Conservation (phyloP, 2,888 invertebrate species). For the Seladonia tumulorum region DNA sequence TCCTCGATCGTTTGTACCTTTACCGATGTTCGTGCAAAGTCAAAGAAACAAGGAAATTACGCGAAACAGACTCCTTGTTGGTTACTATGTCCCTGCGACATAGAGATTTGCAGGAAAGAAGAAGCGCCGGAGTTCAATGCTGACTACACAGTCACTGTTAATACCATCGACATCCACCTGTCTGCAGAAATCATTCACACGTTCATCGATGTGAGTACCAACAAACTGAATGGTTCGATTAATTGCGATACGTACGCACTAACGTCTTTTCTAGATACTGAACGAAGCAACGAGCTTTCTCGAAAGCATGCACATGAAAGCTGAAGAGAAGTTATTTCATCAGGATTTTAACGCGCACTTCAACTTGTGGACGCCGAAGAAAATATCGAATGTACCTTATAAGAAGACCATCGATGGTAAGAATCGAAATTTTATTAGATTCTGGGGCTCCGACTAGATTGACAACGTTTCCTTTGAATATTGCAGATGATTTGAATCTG, state of each 20-base stretch:
- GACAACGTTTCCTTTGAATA: not conserved
- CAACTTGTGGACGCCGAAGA: constrained; percentile 90
- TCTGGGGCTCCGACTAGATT: not conserved
- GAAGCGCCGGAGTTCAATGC: constrained; percentile 88
- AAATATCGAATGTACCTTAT: constrained; percentile 84
- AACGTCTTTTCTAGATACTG: constrained; percentile 83
- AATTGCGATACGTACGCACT: not conserved
- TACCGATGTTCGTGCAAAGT: constrained; percentile 87
- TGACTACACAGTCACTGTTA: constrained; percentile 88
- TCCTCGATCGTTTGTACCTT: constrained; percentile 88
- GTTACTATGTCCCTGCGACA: constrained; percentile 88
- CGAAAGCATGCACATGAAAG: constrained; percentile 83
- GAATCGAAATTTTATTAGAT: not conserved
- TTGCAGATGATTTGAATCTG: constrained; percentile 57
- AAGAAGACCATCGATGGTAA: constrained; percentile 71
- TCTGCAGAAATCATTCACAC: constrained; percentile 91
- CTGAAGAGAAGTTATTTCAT: constrained; percentile 62
- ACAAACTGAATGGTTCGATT: not conserved
- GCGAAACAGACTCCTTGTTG: constrained; percentile 86
- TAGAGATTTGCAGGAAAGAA: constrained; percentile 88
- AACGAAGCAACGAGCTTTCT: constrained; percentile 85
- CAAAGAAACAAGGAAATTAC: constrained; percentile 86
- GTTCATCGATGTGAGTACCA: constrained; percentile 85
- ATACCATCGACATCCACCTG: constrained; percentile 89
- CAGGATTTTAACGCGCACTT: constrained; percentile 83